These are phyloP conservation scores for Leucophenga varia DNA, from an alignment of 1,140 invertebrate species.

Conservation along the genomic window DNA sequence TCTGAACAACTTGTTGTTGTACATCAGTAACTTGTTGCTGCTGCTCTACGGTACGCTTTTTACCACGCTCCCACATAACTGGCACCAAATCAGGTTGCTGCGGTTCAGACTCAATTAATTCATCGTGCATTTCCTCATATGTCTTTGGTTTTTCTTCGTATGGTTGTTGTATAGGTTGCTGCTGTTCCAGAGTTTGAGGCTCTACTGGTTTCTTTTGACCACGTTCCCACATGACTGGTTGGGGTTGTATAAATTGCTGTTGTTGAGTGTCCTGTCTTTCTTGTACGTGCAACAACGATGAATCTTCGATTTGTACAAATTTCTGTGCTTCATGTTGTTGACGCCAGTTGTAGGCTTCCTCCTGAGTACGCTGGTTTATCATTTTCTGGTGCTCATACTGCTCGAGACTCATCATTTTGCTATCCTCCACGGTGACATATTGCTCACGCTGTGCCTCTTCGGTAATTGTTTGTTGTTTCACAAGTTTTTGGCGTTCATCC, in stretches of 20 bases:
- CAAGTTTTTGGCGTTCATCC: constrained; percentile 24
- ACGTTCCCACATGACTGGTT: constrained; percentile 54
- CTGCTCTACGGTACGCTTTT: constrained; percentile 25
- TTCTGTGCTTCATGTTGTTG: constrained; percentile 34
- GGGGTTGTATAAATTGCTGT: constrained; percentile 34
- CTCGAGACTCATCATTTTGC: constrained; percentile 44
- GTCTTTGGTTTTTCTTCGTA: constrained; percentile 31
- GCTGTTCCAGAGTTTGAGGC: constrained; percentile 13
- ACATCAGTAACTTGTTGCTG: constrained; percentile 15
- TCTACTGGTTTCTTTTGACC: constrained; percentile 46
- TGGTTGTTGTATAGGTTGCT: constrained; percentile 12
- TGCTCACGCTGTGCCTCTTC: constrained; percentile 41
- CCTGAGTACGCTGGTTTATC: constrained; percentile 34
- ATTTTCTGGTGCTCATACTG: constrained; percentile 42
- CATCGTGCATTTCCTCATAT: constrained; percentile 52
- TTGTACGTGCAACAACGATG: constrained; percentile 42
- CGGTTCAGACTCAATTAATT: constrained; percentile 55
- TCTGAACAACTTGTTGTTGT: constrained; percentile 25
- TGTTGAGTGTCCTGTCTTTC: constrained; percentile 43
- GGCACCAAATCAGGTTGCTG: constrained; percentile 29
- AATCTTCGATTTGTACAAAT: constrained; percentile 45
- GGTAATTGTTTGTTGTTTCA: constrained; percentile 27
- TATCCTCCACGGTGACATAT: constrained; percentile 41
- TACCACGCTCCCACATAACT: constrained; percentile 48
- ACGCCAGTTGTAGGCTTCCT: constrained; percentile 43